A percentile compares a stretch with the other conserved stretches of the same genome.
Evolutionary conservation across 2,113 vertebrate species (phyloP).

Genomic region (Marmota flaviventris): DNA sequence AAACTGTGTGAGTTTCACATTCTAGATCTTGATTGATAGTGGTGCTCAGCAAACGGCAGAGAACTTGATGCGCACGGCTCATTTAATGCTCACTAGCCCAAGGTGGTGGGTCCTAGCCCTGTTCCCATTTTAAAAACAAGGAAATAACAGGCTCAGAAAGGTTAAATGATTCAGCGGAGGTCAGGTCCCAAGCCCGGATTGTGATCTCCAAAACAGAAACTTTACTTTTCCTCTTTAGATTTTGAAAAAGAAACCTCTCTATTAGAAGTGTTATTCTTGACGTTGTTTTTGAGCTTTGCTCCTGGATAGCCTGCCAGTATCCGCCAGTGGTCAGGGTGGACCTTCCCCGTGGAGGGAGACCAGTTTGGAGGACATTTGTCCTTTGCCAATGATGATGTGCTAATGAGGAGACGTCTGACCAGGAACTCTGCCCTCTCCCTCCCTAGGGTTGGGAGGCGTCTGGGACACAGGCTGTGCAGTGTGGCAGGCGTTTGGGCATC

Average conservation of each 20-base stretch:
- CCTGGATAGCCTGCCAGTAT: background rate
- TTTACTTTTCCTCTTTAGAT: conserved; percentile 9
- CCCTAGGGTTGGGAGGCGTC: too few relatives aligned
- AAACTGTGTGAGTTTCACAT: background rate
- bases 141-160: conserved; percentile 17
- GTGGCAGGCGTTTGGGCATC: background rate
- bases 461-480: too few relatives aligned
- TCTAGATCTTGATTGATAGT: background rate
- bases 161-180: background rate
- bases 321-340: background rate
- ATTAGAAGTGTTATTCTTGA: background rate
- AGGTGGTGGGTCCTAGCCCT: background rate
- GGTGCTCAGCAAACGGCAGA: background rate
- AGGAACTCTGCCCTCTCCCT: background rate
- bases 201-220: background rate
- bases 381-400: background rate
- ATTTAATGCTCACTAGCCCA: background rate
- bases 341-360: background rate
- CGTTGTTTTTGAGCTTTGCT: background rate
- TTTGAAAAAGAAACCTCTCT: background rate
- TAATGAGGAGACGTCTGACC: background rate
- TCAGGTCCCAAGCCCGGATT: background rate
- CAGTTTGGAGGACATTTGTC: background rate
- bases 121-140: conserved; percentile 35
- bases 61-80: background rate